phyloP scores from a whole-genome alignment of 2,888 invertebrate genomes.

The Dolichopus griseipennis region DNA sequence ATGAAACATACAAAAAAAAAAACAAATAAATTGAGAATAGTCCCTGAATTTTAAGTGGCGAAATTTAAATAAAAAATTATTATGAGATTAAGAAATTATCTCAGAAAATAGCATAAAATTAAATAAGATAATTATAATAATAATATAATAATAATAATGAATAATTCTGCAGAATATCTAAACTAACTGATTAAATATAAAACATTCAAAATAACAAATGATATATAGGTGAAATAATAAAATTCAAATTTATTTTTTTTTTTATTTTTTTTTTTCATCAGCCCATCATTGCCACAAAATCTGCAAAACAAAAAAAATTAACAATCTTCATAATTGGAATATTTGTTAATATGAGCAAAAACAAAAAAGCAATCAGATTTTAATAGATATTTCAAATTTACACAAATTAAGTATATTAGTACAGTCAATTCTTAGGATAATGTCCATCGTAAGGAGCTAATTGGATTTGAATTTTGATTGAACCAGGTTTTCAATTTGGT shows the following conservation, averaged over 20 bases:
- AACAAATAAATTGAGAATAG: background rate
- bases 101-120: background rate
- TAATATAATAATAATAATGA: background rate
- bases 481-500: too few species aligned
- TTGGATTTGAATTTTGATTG: too few species aligned
- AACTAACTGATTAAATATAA: background rate
- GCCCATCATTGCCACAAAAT: background rate
- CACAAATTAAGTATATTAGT: too few species aligned
- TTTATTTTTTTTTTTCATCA: too few species aligned
- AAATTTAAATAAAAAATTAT: conserved; percentile 1
- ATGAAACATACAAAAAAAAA: background rate
- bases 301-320: too few species aligned
- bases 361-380: too few species aligned
- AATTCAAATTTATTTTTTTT: background rate
- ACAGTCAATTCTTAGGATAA: too few species aligned
- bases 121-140: background rate
- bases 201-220: background rate
- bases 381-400: too few species aligned
- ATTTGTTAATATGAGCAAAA: too few species aligned
- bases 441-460: too few species aligned
- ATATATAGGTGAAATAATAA: background rate
- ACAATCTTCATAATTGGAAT: too few species aligned
- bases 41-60: conserved; percentile 1
- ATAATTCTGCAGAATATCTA: background rate
- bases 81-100: background rate